Percentiles rank a stretch among this genome's conserved stretches.
Evolutionary conservation across 64 coral and sea anemone genomes (phyloP).

Genomic region (Hydrozoanthus tunicans): DNA sequence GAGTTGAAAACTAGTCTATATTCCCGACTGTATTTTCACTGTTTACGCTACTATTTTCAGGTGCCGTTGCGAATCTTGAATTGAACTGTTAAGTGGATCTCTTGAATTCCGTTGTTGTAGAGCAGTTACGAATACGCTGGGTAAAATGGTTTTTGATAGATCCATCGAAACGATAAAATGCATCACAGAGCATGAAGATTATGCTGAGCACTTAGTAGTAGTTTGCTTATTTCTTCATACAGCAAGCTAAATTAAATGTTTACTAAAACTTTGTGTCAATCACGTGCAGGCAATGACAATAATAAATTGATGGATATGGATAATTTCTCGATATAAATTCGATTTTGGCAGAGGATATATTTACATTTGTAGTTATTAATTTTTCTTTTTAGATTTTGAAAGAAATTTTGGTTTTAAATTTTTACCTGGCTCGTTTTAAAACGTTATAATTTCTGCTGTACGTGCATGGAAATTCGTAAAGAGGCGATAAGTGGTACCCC

Average conservation of each 20-base stretch:
- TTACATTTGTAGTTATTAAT: background rate
- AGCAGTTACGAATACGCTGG: no score
- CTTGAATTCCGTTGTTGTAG: no score
- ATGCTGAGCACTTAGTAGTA: no score
- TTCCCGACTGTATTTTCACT: no score
- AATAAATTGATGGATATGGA: background rate
- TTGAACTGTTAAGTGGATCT: no score
- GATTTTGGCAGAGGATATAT: background rate
- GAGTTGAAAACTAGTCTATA: no score
- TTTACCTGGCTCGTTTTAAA: background rate
- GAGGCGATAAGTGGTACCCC: constrained; percentile 28
- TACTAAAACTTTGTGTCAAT: background rate
- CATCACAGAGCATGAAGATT: no score
- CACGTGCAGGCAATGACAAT: background rate
- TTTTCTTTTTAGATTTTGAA: background rate
- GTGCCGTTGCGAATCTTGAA: no score
- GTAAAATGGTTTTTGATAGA: no score
- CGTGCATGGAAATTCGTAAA: background rate
- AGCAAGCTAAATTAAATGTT: background rate
- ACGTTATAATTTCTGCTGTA: background rate
- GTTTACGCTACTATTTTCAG: no score
- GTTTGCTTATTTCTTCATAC: background rate
- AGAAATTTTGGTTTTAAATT: background rate
- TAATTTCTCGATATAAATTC: background rate
- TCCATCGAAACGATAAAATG: no score